phyloP scores from a whole-genome alignment of 2,797 vertebrate genomes.

The Coregonus sp. region DNA sequence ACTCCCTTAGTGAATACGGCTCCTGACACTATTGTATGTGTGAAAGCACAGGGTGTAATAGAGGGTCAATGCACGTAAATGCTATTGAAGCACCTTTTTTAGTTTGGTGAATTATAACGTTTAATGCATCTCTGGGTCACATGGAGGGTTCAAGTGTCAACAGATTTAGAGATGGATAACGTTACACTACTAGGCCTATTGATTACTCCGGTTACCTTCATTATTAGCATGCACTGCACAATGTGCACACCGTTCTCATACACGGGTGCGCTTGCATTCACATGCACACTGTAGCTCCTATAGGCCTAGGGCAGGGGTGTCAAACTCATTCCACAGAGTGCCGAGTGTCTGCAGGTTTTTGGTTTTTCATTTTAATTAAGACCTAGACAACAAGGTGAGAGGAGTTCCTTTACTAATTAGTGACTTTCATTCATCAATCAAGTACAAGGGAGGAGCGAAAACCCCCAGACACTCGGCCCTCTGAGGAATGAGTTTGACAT shows the following conservation, averaged over 20 bases:
- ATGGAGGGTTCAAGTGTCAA: not conserved
- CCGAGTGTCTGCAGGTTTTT: too few relatives aligned
- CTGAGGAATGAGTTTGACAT: too few relatives aligned
- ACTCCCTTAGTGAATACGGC: not conserved
- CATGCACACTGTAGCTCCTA: constrained; percentile 7
- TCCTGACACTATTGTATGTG: not conserved
- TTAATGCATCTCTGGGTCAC: not conserved
- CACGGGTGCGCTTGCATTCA: constrained; percentile 44
- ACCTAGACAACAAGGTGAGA: too few relatives aligned
- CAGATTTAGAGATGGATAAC: not conserved
- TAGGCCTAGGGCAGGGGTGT: not conserved
- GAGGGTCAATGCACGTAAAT: not conserved
- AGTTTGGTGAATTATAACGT: not conserved
- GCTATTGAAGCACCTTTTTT: not conserved
- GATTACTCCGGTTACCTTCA: constrained; percentile 3
- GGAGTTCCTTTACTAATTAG: too few relatives aligned
- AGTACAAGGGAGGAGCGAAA: too few relatives aligned
- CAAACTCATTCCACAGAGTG: too few relatives aligned
- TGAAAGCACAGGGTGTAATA: not conserved
- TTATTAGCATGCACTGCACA: constrained; percentile 2
- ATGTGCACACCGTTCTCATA: not conserved
- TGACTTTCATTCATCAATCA: too few relatives aligned
- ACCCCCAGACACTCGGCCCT: not conserved
- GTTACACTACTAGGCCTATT: not conserved
- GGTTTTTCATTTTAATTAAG: too few relatives aligned